phyloP scores from a whole-genome alignment of 2,888 invertebrate species.

The Julus scandinavius region DNA sequence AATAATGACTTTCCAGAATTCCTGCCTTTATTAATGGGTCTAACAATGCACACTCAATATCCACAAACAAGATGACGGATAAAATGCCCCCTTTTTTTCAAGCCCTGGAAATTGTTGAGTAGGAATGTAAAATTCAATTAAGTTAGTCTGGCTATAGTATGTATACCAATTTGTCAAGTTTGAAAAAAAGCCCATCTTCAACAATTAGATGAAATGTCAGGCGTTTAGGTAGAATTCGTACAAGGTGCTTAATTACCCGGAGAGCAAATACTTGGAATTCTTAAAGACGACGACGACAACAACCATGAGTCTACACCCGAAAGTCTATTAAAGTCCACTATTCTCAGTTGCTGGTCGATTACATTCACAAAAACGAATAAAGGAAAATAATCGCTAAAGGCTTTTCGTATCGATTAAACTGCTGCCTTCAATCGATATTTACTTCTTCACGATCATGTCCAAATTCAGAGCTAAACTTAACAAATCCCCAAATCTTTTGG shows the following conservation, averaged over 20 bases:
- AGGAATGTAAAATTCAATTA: no score
- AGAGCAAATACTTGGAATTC: background rate
- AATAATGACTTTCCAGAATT: no score
- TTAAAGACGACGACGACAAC: no score
- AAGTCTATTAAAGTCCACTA: background rate
- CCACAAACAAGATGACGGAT: no score
- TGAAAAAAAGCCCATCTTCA: no score
- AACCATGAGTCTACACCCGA: background rate
- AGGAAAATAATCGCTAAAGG: slow-evolving; percentile 10
- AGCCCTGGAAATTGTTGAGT: no score
- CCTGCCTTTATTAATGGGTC: no score
- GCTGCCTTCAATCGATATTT: background rate
- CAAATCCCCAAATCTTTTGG: background rate
- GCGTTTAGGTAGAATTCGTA: background rate
- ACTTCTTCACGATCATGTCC: background rate
- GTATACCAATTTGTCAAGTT: no score
- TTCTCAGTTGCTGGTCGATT: slow-evolving; percentile 15
- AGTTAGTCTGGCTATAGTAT: no score
- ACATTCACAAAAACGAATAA: slow-evolving; percentile 27
- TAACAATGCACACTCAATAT: no score
- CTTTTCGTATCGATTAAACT: background rate
- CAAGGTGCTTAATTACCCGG: background rate
- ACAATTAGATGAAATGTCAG: no score
- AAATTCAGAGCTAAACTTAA: background rate
- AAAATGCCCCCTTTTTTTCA: no score